Conservation (phyloP, 1,140 invertebrate species). For the Procambarus clarkii region DNA sequence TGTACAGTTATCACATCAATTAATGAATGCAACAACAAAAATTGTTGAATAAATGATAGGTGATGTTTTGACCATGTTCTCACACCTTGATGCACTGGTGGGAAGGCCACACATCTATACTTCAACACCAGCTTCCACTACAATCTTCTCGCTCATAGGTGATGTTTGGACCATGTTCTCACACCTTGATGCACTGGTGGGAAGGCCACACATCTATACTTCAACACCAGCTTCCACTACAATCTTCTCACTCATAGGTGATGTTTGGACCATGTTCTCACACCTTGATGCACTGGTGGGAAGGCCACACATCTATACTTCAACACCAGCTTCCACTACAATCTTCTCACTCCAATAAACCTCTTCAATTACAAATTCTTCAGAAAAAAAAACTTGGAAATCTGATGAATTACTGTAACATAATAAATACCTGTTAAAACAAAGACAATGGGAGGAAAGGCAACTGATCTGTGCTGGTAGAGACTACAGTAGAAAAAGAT, state of each 20-base stretch:
- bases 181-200: constrained; percentile 6
- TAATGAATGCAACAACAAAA: neutral
- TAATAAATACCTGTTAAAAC: neutral
- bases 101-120: constrained; percentile 14
- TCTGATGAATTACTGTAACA: neutral
- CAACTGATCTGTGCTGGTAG: neutral
- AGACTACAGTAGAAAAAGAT: constrained; percentile 15
- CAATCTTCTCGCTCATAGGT: neutral
- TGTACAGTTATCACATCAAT: constrained; percentile 24
- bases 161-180: neutral
- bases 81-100: constrained; percentile 1
- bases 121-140: neutral
- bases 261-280: neutral
- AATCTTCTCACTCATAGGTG: neutral
- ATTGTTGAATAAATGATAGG: constrained; percentile 6
- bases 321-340: neutral
- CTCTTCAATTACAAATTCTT: neutral
- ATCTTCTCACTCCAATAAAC: neutral
- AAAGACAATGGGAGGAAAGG: neutral
- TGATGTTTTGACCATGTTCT: neutral
- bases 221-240: neutral
- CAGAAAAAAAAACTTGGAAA: neutral
- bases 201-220: constrained; percentile 12
- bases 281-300: constrained; percentile 3
- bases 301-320: constrained; percentile 12